These are phyloP conservation scores for Heterotis niloticus DNA, from an alignment of 2,113 vertebrate genomes.

Conservation along the genomic window DNA sequence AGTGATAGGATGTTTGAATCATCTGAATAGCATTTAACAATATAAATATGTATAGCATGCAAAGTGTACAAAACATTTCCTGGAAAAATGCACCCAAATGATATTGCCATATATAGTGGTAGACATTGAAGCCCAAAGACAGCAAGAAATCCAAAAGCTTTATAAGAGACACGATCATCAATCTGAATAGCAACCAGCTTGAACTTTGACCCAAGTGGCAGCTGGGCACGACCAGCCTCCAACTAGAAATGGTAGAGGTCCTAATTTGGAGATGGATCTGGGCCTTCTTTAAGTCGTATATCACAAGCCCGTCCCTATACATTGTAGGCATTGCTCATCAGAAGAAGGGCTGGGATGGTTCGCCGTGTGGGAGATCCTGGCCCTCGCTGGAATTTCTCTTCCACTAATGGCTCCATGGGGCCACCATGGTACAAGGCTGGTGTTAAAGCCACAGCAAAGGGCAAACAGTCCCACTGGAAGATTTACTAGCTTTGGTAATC, in stretches of 20 bases:
- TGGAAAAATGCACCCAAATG: no score
- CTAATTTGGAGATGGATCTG: neutral
- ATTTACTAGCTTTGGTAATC: constrained; percentile 17
- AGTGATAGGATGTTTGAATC: no score
- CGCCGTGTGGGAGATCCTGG: no score
- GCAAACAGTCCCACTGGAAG: constrained; percentile 19
- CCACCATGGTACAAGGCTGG: no score
- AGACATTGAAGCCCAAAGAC: neutral
- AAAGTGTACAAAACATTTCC: no score
- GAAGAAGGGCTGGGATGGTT: no score
- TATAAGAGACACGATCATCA: neutral
- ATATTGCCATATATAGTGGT: no score
- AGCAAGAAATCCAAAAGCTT: neutral
- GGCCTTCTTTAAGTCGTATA: neutral
- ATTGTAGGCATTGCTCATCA: no score
- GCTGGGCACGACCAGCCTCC: neutral
- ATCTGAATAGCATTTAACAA: no score
- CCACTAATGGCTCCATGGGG: no score
- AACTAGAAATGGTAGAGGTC: neutral
- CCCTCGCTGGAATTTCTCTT: neutral
- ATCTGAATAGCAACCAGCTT: neutral
- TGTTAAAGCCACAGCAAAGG: neutral
- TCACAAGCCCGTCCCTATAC: no score
- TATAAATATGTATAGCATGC: no score
- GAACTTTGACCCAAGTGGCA: neutral